Evolutionary conservation across 2,888 invertebrate species (phyloP).

Genomic region (Macropis europaea): DNA sequence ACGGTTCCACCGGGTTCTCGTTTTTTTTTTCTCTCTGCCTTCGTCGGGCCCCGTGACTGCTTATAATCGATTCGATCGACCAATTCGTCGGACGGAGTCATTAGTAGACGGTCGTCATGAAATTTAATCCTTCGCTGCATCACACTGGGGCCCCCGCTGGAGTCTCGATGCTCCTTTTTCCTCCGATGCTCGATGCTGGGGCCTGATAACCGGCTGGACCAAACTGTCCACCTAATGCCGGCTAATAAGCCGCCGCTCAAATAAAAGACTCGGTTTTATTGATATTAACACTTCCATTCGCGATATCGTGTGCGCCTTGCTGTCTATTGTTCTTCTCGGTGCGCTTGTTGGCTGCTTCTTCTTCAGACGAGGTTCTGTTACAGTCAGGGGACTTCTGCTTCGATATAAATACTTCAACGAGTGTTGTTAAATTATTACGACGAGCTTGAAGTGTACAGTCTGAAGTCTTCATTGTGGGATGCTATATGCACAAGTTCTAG

Average conservation of each 20-base stretch:
- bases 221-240: slow-evolving; percentile 51
- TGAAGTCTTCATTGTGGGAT: too few relatives aligned
- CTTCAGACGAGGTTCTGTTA: too few relatives aligned
- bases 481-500: too few relatives aligned
- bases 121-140: slow-evolving; percentile 60
- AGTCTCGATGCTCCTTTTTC: background rate
- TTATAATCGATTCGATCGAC: slow-evolving; percentile 66
- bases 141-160: slow-evolving; percentile 18
- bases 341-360: background rate
- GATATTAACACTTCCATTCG: slow-evolving; percentile 34
- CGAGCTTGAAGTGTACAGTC: too few relatives aligned
- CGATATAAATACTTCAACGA: too few relatives aligned
- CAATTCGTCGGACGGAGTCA: slow-evolving; percentile 62
- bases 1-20: background rate
- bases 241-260: slow-evolving; percentile 40
- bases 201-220: slow-evolving; percentile 42
- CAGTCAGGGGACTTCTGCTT: too few relatives aligned
- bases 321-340: too few relatives aligned
- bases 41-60: slow-evolving; percentile 37
- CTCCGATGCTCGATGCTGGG: slow-evolving; percentile 18
- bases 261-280: slow-evolving; percentile 36
- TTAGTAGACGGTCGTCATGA: slow-evolving; percentile 59
- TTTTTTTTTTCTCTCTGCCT: background rate
- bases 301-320: background rate
- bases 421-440: too few relatives aligned